Base-by-base conservation (phyloP, 2,888 invertebrate genomes). In the Polyommatus icarus region DNA sequence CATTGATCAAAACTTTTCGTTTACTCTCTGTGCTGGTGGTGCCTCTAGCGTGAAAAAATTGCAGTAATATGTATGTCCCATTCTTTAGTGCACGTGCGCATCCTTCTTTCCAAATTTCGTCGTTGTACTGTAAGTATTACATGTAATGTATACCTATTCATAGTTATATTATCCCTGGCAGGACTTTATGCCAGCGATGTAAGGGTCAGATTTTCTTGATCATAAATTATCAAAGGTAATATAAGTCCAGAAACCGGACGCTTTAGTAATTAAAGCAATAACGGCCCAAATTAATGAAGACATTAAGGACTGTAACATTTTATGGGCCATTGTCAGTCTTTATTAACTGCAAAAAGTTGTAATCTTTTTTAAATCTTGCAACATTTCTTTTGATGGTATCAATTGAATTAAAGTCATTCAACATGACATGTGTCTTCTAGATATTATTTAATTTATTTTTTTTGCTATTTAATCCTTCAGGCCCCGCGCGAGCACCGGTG, bases 261-360 rank as follows among this genome's bases (percentile, higher is more conserved):
- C 67, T 32, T 15, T 29, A 67, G 67, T 67, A 29, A 67, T 67
- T 67, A 29, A 67, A 67, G 67, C 67, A 67, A 67, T 67, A 32
- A 67, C 29, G 32, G 32, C 29, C 29, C 29, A 67, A 32, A 67
- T 29, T 67, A 67, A 67, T 67, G 67, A 67, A 67, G 67, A 15
- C 29, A 67, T 67, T 67, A 67, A 29, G 67, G 67, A 20, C 61
- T 61, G 61, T 61, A 61, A 61, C 24, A 67, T 67, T 67, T 32
- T 32, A 67, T 32, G 6, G 5, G 1, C 67, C 67, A 29, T 67
- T 67, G 67, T 67, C 29, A 29, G 67, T 67, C 24, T 24, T 15
- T 24, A 67, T 61, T 12, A 67, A 67, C 29, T 67, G 29, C 61
- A 67, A 67, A 67, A 67, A 24, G n/a, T 67, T 67, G 29, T 15